phyloP scores from a whole-genome alignment of 1,140 invertebrate species.

The Sycobia sp. region DNA sequence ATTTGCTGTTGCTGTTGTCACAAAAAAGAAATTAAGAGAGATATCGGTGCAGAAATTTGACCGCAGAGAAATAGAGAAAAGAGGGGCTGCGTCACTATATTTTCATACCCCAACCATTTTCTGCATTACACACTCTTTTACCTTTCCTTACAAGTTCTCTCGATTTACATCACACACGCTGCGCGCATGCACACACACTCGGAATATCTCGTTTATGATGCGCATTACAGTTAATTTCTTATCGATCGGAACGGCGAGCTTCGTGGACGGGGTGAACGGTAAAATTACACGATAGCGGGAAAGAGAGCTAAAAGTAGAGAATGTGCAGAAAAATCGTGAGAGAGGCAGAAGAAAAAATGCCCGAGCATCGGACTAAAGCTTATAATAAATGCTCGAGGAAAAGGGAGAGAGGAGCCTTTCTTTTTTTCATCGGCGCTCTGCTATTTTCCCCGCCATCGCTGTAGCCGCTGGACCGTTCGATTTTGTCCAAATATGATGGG shows the following conservation, averaged over 20 bases:
- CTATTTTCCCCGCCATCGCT: slow-evolving; percentile 19
- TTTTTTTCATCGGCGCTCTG: too few species aligned
- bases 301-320: slow-evolving; percentile 10
- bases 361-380: slow-evolving; percentile 42
- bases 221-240: slow-evolving; percentile 36
- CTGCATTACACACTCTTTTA: too few species aligned
- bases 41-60: too few species aligned
- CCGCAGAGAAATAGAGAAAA: too few species aligned
- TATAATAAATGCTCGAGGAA: slow-evolving; percentile 55
- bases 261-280: background rate
- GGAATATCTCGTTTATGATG: slow-evolving; percentile 26
- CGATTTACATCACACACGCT: too few species aligned
- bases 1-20: too few species aligned
- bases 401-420: slow-evolving; percentile 1
- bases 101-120: too few species aligned
- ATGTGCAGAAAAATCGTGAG: slow-evolving; percentile 10
- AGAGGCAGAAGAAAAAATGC: slow-evolving; percentile 30
- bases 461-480: slow-evolving; percentile 45
- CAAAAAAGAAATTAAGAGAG: too few species aligned
- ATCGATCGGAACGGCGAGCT: slow-evolving; percentile 22
- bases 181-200: slow-evolving; percentile 2
- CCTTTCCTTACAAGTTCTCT: too few species aligned
- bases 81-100: too few species aligned
- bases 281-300: slow-evolving; percentile 16
- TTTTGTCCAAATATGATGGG: slow-evolving; percentile 55